Conservation (phyloP, 1,140 invertebrate species). For the Drosophila kohkoa region DNA sequence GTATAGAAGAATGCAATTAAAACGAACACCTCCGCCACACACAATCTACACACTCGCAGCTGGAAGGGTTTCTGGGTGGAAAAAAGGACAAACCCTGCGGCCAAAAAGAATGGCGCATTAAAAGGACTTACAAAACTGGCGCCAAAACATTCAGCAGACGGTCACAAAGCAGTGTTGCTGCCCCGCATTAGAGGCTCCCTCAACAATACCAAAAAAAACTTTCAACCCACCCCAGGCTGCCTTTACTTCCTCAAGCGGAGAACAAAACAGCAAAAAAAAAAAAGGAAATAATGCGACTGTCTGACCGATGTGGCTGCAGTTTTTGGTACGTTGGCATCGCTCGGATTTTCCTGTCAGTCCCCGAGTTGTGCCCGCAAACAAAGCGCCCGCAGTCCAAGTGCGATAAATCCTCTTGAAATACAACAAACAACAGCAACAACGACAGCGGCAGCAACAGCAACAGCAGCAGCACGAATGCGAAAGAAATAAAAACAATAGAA, state of each 20-base stretch:
- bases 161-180: constrained; percentile 56
- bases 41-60: constrained; percentile 30
- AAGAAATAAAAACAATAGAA: constrained; percentile 25
- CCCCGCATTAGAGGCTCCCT: constrained; percentile 21
- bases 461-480: constrained; percentile 7
- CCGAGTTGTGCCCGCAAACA: constrained; percentile 70
- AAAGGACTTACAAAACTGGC: constrained; percentile 52
- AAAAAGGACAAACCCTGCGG: constrained; percentile 24
- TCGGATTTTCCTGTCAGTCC: constrained; percentile 75
- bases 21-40: constrained; percentile 53
- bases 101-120: constrained; percentile 48
- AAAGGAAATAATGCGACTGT: constrained; percentile 9
- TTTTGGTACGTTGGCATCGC: constrained; percentile 65
- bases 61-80: constrained; percentile 28
- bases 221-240: constrained; percentile 5
- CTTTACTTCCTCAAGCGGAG: no score
- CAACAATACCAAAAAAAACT: constrained; percentile 20
- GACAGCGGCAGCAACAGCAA: background rate
- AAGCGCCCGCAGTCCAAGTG: constrained; percentile 74
- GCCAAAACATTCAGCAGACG: constrained; percentile 57
- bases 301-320: constrained; percentile 73
- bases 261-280: constrained; percentile 3
- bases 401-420: constrained; percentile 76
- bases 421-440: constrained; percentile 46
- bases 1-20: constrained; percentile 72